Evolutionary conservation across 2,113 vertebrate species (phyloP).

Genomic region (Gavia stellata): DNA sequence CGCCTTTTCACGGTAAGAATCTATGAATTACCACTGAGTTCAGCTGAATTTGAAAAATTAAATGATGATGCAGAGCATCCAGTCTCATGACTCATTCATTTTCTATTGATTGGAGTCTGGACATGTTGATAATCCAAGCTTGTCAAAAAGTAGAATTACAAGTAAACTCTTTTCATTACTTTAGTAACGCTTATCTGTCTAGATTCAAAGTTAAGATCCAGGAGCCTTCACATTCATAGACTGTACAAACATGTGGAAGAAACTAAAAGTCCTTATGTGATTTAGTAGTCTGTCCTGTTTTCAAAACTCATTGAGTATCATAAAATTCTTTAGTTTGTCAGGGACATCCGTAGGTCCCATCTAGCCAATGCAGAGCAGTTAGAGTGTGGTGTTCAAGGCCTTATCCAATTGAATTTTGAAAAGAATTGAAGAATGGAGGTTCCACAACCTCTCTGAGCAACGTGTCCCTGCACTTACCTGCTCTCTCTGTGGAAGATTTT

Average conservation of each 20-base stretch:
- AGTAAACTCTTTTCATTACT: background rate
- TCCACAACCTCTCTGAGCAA: background rate
- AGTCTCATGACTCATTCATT: background rate
- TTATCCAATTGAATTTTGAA: background rate
- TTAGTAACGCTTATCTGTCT: background rate
- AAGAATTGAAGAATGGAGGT: background rate
- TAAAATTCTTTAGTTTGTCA: background rate
- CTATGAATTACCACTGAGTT: background rate
- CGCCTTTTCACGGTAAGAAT: background rate
- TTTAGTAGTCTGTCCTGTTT: background rate
- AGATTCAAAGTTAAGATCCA: background rate
- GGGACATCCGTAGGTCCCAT: background rate
- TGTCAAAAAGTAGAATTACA: background rate
- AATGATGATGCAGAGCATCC: background rate
- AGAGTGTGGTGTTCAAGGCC: background rate
- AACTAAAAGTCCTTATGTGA: background rate
- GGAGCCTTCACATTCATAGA: background rate
- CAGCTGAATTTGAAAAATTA: slow-evolving; percentile 3
- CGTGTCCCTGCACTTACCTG: fast-evolving
- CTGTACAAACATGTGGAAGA: background rate
- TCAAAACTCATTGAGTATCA: background rate
- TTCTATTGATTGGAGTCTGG: background rate
- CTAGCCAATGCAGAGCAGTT: background rate
- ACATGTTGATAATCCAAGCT: background rate
- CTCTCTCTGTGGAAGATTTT: background rate